Evolutionary conservation across 2,113 vertebrate genomes (phyloP), one percentile per base, ranked within the genome.

Genomic region (Himantopus leucocephalus): DNA sequence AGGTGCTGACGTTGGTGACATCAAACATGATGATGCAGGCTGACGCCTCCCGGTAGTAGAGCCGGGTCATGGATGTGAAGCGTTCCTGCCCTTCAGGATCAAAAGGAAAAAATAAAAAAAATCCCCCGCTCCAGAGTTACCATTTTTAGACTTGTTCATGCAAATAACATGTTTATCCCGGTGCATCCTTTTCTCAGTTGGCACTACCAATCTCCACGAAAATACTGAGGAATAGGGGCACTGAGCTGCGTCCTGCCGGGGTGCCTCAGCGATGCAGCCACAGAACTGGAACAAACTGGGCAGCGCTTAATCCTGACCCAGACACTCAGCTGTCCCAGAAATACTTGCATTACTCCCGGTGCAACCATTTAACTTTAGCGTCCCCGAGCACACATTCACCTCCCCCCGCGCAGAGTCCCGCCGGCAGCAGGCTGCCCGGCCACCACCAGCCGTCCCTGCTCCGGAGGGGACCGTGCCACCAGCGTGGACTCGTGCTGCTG

Each of bases 1-100:
- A 99, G 2, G 98, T 98, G 91, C 97, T 97, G 41, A 60, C 20
- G 43, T 98, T 98, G 92, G 98, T 98, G 94, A 99, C 98, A n/a
- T 99, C 99, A 26, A 99, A 99, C 98, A 99, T 98, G 74, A 99
- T 43, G 0, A 99, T 41, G 5, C 99, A 99, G 91, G 98, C 99
- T 0, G 98, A 96, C 1, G 99, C 99, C 6, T 98, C 99, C 94
- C 97, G 96, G 85, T 99, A 99, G 96, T 99, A 99, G 1, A 99
- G 95, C 43, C 99, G 97, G 9, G 98, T 99, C 99, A 99, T 99
- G 41, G 99, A 99, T 0, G 99, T 98, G 97, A 99, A 99, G 8
- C 99, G 98, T 53, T 99, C 99, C 93, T 99, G 99, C 41, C 99
- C 99, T 99, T 68, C 0, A 6, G 82, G 55, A 73, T 12, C 14